Percentiles rank a stretch among this genome's conserved stretches.
Conservation (phyloP, 1,140 invertebrate species). For the Cotesia typhae region DNA sequence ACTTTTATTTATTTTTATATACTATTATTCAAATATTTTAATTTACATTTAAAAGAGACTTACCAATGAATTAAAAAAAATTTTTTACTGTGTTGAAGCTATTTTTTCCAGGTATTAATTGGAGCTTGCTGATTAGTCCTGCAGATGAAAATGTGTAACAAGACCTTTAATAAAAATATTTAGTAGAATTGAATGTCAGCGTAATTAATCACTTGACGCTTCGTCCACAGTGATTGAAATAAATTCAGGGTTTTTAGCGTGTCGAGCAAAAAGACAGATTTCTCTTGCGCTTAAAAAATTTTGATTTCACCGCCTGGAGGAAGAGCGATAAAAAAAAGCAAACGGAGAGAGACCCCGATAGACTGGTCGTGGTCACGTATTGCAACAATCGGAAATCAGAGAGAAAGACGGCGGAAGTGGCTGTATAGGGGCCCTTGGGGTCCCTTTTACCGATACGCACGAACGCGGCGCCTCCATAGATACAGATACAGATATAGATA, state of each 20-base stretch:
- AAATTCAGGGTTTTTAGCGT: not conserved
- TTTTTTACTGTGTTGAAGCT: too few species aligned
- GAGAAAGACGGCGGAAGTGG: slow-evolving; percentile 31
- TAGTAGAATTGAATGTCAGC: too few species aligned
- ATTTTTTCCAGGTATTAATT: too few species aligned
- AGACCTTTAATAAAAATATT: too few species aligned
- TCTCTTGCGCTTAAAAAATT: slow-evolving; percentile 13
- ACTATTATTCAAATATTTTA: not conserved
- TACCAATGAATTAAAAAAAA: too few species aligned
- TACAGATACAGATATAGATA: not conserved
- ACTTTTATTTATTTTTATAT: too few species aligned
- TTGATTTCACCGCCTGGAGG: slow-evolving; percentile 18
- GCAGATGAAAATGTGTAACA: too few species aligned
- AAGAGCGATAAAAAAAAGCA: not conserved
- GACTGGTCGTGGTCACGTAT: slow-evolving; percentile 8
- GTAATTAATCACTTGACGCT: too few species aligned
- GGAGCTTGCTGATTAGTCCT: too few species aligned
- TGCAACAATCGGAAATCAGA: slow-evolving; percentile 19
- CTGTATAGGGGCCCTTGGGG: slow-evolving; percentile 25
- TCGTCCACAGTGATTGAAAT: not conserved
- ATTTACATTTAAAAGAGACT: too few species aligned
- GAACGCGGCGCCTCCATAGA: slow-evolving; percentile 19
- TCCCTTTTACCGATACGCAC: slow-evolving; percentile 30
- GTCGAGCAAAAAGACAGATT: slow-evolving; percentile 13
- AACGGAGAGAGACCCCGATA: not conserved